These are phyloP conservation scores for Silurus glanis DNA, from an alignment of 2,113 vertebrate species.

Conservation along the genomic window DNA sequence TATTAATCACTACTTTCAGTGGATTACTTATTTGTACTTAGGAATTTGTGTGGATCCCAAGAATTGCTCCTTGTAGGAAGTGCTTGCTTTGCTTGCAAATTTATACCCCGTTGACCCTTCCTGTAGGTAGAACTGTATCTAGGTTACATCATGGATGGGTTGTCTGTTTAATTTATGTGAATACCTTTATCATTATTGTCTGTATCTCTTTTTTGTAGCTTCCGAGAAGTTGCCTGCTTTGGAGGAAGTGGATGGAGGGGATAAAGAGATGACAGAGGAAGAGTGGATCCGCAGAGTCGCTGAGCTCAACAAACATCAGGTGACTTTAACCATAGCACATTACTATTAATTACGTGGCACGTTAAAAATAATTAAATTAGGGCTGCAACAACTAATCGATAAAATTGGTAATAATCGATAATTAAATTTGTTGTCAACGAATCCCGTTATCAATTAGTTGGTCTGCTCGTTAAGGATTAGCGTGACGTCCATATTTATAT, in stretches of 20 bases:
- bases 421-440: too few species aligned
- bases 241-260: slow-evolving; percentile 59
- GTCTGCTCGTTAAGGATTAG: too few species aligned
- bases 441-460: too few species aligned
- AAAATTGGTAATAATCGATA: too few species aligned
- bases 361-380: not conserved
- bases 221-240: slow-evolving; percentile 66
- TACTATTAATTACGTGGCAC: not conserved
- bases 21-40: not conserved
- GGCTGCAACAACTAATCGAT: too few species aligned
- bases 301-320: slow-evolving; percentile 86
- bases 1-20: not conserved
- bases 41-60: not conserved
- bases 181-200: not conserved
- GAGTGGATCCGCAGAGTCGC: slow-evolving; percentile 81
- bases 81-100: not conserved
- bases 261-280: slow-evolving; percentile 80
- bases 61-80: not conserved
- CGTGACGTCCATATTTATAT: too few species aligned
- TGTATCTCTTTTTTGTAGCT: not conserved
- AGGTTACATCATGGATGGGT: not conserved
- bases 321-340: slow-evolving; percentile 40
- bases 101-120: not conserved
- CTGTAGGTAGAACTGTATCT: not conserved
- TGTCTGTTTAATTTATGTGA: not conserved